Evolutionary conservation across 2,888 invertebrate genomes (phyloP).

Genomic region (Hirtodrosophila trivittata): DNA sequence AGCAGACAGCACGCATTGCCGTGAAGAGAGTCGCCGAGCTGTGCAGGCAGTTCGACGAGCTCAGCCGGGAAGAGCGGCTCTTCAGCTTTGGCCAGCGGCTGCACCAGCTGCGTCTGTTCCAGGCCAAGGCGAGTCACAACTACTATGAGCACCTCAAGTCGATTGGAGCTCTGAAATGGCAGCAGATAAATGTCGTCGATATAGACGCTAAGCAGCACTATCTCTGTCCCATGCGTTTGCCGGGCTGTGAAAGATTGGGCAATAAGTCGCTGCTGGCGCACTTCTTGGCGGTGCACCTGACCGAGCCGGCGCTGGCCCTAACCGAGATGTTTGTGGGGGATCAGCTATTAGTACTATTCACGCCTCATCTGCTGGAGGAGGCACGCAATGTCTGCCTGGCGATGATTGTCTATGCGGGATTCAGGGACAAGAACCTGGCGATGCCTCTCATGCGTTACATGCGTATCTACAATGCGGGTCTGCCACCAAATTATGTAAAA

Average conservation of each 20-base stretch:
- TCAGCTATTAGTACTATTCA: constrained; percentile 32
- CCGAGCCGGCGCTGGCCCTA: not conserved
- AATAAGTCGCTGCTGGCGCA: not conserved
- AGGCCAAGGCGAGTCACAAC: too few relatives aligned
- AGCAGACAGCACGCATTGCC: too few relatives aligned
- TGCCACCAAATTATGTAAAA: not conserved
- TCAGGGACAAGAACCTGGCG: not conserved
- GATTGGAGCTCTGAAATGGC: not conserved
- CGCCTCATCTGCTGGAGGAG: not conserved
- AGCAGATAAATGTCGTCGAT: not conserved
- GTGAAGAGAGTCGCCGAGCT: too few relatives aligned
- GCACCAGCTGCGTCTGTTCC: too few relatives aligned
- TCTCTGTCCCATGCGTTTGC: not conserved
- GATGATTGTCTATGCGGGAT: constrained; percentile 28
- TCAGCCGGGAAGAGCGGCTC: too few relatives aligned
- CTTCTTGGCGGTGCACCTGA: not conserved
- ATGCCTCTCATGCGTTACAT: not conserved
- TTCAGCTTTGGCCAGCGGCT: too few relatives aligned
- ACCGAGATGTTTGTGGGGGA: constrained; percentile 24
- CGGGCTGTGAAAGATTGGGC: not conserved
- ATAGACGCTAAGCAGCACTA: not conserved
- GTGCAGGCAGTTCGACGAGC: too few relatives aligned
- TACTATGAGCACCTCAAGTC: too few relatives aligned
- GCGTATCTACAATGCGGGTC: constrained; percentile 11
- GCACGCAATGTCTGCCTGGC: constrained; percentile 45